A percentile compares a stretch with the other conserved stretches of the same genome.
These are phyloP conservation scores for Thaumatotibia leucotreta DNA, from an alignment of 1,140 invertebrate genomes.

Conservation along the genomic window DNA sequence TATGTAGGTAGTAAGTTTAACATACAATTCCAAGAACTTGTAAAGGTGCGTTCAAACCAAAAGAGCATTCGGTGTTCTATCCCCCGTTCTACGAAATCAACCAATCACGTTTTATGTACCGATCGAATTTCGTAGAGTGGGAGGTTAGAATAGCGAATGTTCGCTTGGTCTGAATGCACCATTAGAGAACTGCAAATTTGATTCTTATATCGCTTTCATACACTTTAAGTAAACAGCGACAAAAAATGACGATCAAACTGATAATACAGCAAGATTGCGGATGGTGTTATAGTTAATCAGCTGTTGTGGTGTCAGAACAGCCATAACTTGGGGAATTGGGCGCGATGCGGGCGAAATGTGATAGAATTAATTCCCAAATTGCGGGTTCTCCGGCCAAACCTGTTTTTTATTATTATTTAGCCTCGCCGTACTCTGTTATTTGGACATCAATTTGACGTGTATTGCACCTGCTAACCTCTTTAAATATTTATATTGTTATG, in stretches of 20 bases:
- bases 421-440: constrained; percentile 52
- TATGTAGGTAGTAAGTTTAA: no score
- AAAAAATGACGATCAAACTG: constrained; percentile 42
- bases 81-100: no score
- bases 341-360: constrained; percentile 48
- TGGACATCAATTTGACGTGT: constrained; percentile 53
- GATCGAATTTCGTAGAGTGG: no score
- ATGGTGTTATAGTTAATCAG: constrained; percentile 53
- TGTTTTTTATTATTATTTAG: constrained; percentile 48
- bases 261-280: constrained; percentile 42
- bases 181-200: not conserved
- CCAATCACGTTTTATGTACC: no score
- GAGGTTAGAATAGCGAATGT: no score
- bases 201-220: constrained; percentile 1
- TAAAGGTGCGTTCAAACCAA: no score
- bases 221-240: constrained; percentile 24
- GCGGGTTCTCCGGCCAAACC: constrained; percentile 38
- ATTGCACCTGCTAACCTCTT: constrained; percentile 59
- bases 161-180: no score
- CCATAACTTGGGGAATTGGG: constrained; percentile 39
- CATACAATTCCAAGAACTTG: no score
- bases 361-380: constrained; percentile 66
- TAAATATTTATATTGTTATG: constrained; percentile 59
- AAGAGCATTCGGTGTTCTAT: no score
- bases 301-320: constrained; percentile 43